These are phyloP conservation scores for Chloropsis cyanopogon DNA, from an alignment of 2,113 vertebrate species.

Conservation along the genomic window DNA sequence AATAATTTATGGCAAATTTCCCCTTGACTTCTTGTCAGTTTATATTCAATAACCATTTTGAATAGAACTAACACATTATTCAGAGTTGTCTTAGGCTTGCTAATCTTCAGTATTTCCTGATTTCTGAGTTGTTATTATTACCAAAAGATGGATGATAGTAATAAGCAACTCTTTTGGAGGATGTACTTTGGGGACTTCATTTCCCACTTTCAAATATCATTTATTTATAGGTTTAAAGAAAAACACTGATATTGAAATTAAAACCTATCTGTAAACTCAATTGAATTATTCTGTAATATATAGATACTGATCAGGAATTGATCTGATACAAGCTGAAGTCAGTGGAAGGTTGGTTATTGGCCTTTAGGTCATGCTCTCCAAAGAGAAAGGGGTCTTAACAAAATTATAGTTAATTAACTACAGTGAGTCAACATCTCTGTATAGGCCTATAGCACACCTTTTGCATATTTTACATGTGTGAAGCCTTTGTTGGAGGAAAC, in stretches of 20 bases:
- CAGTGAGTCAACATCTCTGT: neutral
- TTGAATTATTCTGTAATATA: neutral
- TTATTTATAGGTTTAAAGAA: neutral
- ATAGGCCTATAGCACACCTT: neutral
- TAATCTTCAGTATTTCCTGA: constrained; percentile 15
- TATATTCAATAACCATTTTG: neutral
- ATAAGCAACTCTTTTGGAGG: neutral
- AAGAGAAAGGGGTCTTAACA: neutral
- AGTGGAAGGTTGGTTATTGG: neutral
- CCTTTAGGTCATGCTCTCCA: neutral
- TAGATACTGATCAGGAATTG: neutral
- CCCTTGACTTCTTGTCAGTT: neutral
- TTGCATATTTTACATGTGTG: neutral
- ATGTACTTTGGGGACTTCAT: neutral
- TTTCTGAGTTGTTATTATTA: constrained; percentile 7
- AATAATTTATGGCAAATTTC: constrained; percentile 13
- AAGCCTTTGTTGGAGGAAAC: neutral
- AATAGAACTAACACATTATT: constrained; percentile 13
- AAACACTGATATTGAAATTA: constrained; percentile 29
- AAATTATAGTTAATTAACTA: neutral
- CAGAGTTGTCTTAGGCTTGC: neutral
- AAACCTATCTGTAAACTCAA: neutral
- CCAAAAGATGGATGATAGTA: constrained; percentile 14
- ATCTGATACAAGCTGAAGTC: neutral
- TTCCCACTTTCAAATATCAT: neutral